Conservation (phyloP, 92 coral and sea anemone species). For the Palythoa grandiflora region DNA sequence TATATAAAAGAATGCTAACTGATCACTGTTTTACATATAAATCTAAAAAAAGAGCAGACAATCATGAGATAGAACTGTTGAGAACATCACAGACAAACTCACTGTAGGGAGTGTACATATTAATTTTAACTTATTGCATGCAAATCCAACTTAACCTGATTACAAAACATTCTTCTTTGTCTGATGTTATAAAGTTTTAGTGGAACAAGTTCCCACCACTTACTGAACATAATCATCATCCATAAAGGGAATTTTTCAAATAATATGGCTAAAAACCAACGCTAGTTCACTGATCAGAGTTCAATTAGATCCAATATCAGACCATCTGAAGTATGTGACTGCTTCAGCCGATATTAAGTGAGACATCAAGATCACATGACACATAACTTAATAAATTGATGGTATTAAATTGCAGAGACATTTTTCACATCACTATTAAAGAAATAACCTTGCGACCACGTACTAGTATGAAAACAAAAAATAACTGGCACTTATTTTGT, state of each 20-base stretch:
- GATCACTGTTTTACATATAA: neutral
- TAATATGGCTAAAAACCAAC: neutral
- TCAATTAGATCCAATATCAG: conserved; percentile 12
- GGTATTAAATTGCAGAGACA: neutral
- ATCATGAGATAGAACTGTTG: no score
- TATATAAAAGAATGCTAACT: neutral
- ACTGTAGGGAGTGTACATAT: neutral
- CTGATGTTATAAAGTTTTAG: neutral
- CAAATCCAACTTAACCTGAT: neutral
- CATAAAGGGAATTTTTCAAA: neutral
- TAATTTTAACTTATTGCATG: neutral
- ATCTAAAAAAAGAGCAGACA: neutral
- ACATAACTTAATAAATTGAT: neutral
- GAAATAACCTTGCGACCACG: neutral
- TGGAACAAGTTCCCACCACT: neutral
- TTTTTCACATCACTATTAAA: neutral
- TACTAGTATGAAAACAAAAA: neutral
- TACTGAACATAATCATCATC: conserved; percentile 16
- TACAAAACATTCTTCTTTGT: neutral
- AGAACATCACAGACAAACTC: neutral
- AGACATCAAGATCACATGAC: neutral
- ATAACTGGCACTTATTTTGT: neutral
- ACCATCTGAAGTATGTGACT: neutral
- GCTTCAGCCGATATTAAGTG: neutral
- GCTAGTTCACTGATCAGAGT: neutral